A percentile compares a stretch with the other conserved stretches of the same genome.
Evolutionary conservation across 2,888 invertebrate species (phyloP).

Genomic region (Bombylius major): DNA sequence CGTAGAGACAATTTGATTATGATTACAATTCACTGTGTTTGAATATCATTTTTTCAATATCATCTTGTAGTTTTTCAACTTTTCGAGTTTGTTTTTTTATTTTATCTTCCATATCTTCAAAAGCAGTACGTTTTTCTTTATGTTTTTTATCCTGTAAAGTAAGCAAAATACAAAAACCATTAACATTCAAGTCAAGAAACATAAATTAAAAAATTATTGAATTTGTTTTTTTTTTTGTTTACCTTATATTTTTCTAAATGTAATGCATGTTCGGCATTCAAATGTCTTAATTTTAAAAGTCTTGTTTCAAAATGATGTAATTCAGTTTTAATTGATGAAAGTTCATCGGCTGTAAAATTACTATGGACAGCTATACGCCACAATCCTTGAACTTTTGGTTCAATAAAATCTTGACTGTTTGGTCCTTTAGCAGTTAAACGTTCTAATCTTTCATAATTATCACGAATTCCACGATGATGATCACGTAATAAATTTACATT

Average conservation of each 20-base stretch:
- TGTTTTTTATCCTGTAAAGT: conserved; percentile 41
- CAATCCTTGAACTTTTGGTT: conserved; percentile 78
- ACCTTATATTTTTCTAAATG: conserved; percentile 55
- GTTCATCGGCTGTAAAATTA: conserved; percentile 69
- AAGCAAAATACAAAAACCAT: background rate
- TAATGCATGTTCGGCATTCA: conserved; percentile 69
- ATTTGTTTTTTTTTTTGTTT: background rate
- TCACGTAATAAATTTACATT: conserved; percentile 60
- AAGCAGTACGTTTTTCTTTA: conserved; percentile 50
- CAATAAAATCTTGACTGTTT: conserved; percentile 73
- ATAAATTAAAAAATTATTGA: background rate
- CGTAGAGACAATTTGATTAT: no score
- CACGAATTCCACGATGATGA: conserved; percentile 61
- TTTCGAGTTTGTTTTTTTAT: conserved; percentile 75
- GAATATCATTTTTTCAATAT: conserved; percentile 64
- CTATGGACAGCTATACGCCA: conserved; percentile 79
- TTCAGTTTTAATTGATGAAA: conserved; percentile 75
- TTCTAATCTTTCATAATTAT: conserved; percentile 65
- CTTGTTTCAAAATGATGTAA: conserved; percentile 68
- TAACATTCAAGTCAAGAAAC: background rate
- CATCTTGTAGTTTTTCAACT: conserved; percentile 72
- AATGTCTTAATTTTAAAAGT: conserved; percentile 64
- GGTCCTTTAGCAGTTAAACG: conserved; percentile 63
- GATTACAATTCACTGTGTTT: conserved; percentile 63
- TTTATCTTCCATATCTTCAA: conserved; percentile 55